Base-by-base conservation (phyloP, 2,113 vertebrate species). In the Stercorarius parasiticus region DNA sequence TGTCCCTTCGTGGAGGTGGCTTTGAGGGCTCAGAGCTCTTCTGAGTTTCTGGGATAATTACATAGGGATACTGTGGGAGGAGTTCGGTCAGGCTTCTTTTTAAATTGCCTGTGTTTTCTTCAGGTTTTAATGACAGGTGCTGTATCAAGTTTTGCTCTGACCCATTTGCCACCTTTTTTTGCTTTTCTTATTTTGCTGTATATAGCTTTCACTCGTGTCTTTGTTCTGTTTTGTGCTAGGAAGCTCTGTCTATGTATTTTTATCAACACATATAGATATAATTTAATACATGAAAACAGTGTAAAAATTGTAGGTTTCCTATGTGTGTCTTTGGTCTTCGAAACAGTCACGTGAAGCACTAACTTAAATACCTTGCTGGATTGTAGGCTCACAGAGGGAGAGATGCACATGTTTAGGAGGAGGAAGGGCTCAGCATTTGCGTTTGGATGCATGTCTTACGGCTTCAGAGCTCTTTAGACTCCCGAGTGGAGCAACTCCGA, bases 401-500 rank as follows among this genome's bases (percentile, higher is more conserved):
- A 52, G 47, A 87, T 61, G 62, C 53, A 40, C 59, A 21, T 66
- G 70, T 94, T 95, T 82, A 64, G 74, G 86, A 87, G 79, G 36
- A 80, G 61, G 82, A 86, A 93, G 50, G 86, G 94, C 91, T 96
- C 86, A 91, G 52, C 34, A 89, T 92, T 97, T 95, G 94, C 88
- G 87, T 95, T 95, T 94, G 96, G 95, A 93, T 96, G 87, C 77
- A 15, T 49, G 80, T 97, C 87, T 94, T 82, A 95, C 0, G 36
- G 91, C 86, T 95, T 95, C 88, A 90, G 93, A 96, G 84, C 82
- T 95, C 86, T 95, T 96, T 89, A 94, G 67, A 55, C 78, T 94
- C 91, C 74, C 4, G 5, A 83, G 83, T 79, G 90, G 78, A 93
- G 90, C 81, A 96, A 95, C 93, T 88, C 71, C 19, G 7, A 91